Evolutionary conservation across 2,797 vertebrate genomes (phyloP), one percentile per base, ranked within the genome.

Genomic region (Thalassophryne amazonica): DNA sequence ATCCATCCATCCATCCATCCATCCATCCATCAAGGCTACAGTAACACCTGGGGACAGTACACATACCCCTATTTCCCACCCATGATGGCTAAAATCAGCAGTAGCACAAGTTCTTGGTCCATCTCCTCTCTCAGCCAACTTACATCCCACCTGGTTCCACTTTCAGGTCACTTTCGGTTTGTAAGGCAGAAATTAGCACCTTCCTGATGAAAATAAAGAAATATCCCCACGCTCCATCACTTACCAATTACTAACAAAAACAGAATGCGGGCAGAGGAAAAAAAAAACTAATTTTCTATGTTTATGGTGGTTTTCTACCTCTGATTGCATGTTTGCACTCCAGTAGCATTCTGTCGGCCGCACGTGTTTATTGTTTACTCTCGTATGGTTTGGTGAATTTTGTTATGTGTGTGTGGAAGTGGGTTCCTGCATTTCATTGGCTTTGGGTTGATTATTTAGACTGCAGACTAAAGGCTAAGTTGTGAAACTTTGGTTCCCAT

Each of bases 131-230:
- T 20, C 2, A n/a, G 30, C 25, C 14, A 10, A 32, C 17, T 8
- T 33, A 23, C 49, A 39, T 52, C 41, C 39, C 41, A 65, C 56
- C 43, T 68, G 41, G 55, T 71, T 55, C 7, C 28, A 45, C 33
- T 69, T 56, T 63, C 47, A 21, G 32, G 23, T 61, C 56, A 41
- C 34, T 29, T 39, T 37, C 7, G 1, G 43, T 38, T 43, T 25
- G 9, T 13, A 38, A 38, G 24, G 52, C 50, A 33, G 52, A 28
- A 40, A 60, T 48, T 55, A 72, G 53, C 31, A 25, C 12, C 73
- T 41, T 76, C 56, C 62, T 69, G 35, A 18, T 41, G 58, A 61
- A 78, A 77, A 83, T 75, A 85, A 90, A 90, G 77, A 89, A 91
- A 89, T 79, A 81, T 63, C 47, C 23, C 34, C 62, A 88, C 53